Percentiles rank a stretch among this genome's conserved stretches.
Conservation (phyloP, 37 sponge, comb jelly and placozoan genomes). For the Bolinopsis microptera region DNA sequence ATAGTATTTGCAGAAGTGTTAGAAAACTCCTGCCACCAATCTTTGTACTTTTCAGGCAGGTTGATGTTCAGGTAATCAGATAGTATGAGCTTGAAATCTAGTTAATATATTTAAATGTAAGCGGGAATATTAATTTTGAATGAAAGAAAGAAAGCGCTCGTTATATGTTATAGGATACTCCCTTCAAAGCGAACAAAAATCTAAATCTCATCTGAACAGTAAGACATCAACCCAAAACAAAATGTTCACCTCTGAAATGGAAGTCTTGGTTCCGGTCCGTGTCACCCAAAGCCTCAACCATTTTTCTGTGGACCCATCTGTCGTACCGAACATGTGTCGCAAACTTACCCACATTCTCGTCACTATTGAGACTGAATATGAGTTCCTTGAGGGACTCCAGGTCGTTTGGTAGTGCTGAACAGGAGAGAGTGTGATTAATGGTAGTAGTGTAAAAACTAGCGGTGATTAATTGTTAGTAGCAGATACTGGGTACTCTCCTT, state of each 20-base stretch:
- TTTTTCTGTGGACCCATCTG: conserved; percentile 14
- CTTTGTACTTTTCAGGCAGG: background rate
- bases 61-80: conserved; percentile 34
- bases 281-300: background rate
- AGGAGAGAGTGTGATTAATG: too few species aligned
- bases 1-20: background rate
- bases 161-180: too few species aligned
- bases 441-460: too few species aligned
- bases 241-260: background rate
- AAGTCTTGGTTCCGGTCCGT: background rate
- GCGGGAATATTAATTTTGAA: too few species aligned
- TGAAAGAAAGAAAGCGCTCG: background rate
- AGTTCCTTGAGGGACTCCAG: background rate
- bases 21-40: background rate
- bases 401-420: background rate
- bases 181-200: too few species aligned
- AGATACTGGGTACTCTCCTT: too few species aligned
- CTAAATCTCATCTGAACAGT: too few species aligned
- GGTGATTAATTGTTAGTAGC: too few species aligned
- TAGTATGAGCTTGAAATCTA: conserved; percentile 1
- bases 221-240: too few species aligned
- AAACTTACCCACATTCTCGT: background rate
- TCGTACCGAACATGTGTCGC: background rate
- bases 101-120: background rate
- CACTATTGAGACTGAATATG: background rate